Percentiles rank a stretch among this genome's conserved stretches.
Evolutionary conservation across 2,888 invertebrate species (phyloP).

Genomic region (Cephus rjabovi): DNA sequence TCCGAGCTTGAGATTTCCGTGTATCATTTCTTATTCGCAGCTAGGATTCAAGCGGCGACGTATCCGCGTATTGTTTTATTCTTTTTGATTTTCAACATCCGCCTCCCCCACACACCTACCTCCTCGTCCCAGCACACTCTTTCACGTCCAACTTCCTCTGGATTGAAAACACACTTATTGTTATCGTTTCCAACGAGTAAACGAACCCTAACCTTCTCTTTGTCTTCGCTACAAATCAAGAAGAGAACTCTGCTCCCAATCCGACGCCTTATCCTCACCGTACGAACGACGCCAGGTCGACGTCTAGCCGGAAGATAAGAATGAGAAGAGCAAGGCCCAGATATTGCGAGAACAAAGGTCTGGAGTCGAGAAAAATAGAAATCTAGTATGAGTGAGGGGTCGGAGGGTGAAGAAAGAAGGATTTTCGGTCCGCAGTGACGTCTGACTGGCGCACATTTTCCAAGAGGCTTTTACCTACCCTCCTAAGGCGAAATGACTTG

Average conservation of each 20-base stretch:
- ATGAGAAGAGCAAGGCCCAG: background rate
- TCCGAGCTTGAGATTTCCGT: conserved; percentile 12
- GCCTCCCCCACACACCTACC: background rate
- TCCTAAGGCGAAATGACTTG: background rate
- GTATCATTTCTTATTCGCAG: conserved; percentile 9
- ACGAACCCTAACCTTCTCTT: background rate
- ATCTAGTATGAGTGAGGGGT: background rate
- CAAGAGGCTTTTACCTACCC: background rate
- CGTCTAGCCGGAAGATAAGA: background rate
- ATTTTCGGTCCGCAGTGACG: background rate
- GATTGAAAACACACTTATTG: background rate
- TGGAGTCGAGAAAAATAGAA: background rate
- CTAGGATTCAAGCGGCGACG: background rate
- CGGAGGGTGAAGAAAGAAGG: background rate
- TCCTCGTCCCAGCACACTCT: background rate
- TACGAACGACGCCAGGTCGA: background rate
- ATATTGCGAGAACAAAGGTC: background rate
- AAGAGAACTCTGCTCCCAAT: background rate
- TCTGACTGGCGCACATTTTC: background rate
- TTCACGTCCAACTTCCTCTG: background rate
- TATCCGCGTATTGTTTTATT: conserved; percentile 14
- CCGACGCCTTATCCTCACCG: background rate
- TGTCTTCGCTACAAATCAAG: background rate
- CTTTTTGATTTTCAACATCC: conserved; percentile 2
- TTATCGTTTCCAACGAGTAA: background rate